A percentile compares a stretch with the other conserved stretches of the same genome.
Conservation (phyloP, 2,797 vertebrate species). For the Parauchenoglanis ngamensis region DNA sequence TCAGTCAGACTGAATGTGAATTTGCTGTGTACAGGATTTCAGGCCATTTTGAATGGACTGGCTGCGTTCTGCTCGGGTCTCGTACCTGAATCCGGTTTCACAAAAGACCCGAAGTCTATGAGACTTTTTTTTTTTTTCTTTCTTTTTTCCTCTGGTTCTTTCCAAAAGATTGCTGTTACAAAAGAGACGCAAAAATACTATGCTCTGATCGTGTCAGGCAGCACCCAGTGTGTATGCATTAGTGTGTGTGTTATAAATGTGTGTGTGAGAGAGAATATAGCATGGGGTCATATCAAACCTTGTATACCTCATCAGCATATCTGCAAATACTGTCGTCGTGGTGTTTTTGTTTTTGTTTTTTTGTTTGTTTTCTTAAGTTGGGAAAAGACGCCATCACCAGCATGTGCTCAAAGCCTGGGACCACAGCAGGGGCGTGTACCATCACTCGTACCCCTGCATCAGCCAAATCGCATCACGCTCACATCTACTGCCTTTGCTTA, state of each 20-base stretch:
- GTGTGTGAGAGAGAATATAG: constrained; percentile 63
- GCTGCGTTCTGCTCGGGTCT: constrained; percentile 24
- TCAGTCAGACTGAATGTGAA: constrained; percentile 61
- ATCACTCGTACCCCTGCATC: constrained; percentile 54
- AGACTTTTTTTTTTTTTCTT: constrained; percentile 31
- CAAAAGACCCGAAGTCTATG: constrained; percentile 42
- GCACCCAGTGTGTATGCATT: constrained; percentile 40
- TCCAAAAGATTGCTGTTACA: constrained; percentile 45
- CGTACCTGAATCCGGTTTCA: constrained; percentile 41
- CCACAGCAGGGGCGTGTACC: constrained; percentile 66
- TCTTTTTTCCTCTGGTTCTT: neutral
- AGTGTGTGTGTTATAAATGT: constrained; percentile 41
- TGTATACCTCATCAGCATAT: constrained; percentile 83
- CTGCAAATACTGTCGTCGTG: constrained; percentile 80
- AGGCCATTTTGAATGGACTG: constrained; percentile 50
- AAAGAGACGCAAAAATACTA: constrained; percentile 45
- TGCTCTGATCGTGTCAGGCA: constrained; percentile 42
- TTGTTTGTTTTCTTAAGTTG: constrained; percentile 63
- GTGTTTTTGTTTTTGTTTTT: constrained; percentile 34
- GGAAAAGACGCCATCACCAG: constrained; percentile 80
- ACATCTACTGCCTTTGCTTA: constrained; percentile 60
- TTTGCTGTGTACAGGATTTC: constrained; percentile 53
- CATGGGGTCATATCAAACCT: constrained; percentile 65
- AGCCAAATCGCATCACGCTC: constrained; percentile 48
- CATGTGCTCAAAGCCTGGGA: constrained; percentile 72